Evolutionary conservation across 2,888 invertebrate species (phyloP), one percentile per base, ranked within the genome.

Genomic region (Eilema depressum): DNA sequence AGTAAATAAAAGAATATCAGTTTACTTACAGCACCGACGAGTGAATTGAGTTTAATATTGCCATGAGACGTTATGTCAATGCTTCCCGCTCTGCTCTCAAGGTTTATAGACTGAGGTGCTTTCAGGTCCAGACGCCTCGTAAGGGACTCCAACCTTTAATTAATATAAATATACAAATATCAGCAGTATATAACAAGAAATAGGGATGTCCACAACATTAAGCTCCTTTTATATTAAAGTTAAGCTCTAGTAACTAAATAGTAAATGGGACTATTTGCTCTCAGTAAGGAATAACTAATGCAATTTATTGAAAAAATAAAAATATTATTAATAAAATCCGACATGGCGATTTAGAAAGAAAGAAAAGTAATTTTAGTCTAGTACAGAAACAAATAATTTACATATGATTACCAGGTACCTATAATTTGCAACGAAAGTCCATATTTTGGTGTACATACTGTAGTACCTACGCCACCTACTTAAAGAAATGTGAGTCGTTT

Each of bases 1-100:
- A 17, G 41, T 17, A 41, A 2, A n/a, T 53, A 53, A n/a, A 25
- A 64, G n/a, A 47, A 60, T 47, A 53, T 11, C 25, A 30, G 23
- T 23, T 53, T 66, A 91, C 95, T 92, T 83, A 95, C 95, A 65
- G 97, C 96, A 74, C 98, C 98, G 71, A 96, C 97, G 70, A 96
- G 96, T 61, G 98, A 98, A 85, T 96, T 96, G 20, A 98, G 93
- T 78, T 96, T 96, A 65, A 98, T 96, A 87, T 98, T 97, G 70
- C 96, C 96, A 75, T 97, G 96, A 71, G 97, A 97, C 63, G 96
- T 96, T 53, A 97, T 96, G 70, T 96, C 96, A 76, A 98, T 97
- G 83, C 96, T 96, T 23, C 98, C 98, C 0, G 97, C 98, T 87
- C 97, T 96, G 59, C 98, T 98, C 88, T 98, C 97, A 65, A 98